phyloP scores from a whole-genome alignment of 2,113 vertebrate genomes.

The Corythornis madagascariensis region DNA sequence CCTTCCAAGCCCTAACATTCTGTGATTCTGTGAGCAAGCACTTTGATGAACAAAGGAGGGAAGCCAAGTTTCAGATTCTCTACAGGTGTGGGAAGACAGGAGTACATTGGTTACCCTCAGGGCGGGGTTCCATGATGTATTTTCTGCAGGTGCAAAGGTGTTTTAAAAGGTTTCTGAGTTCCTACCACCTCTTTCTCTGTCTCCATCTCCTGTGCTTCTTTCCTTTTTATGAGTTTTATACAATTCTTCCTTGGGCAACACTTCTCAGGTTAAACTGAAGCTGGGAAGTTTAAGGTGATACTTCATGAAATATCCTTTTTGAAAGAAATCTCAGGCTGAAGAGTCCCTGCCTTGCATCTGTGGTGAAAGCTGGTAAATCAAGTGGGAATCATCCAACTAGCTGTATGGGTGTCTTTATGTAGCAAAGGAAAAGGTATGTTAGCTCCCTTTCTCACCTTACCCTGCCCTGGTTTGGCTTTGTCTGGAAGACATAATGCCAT shows the following conservation, averaged over 20 bases:
- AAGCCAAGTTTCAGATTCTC: not conserved
- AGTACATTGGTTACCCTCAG: not conserved
- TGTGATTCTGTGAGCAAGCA: not conserved
- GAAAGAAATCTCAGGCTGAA: not conserved
- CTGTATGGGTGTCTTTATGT: not conserved
- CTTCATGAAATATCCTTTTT: not conserved
- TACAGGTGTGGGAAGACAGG: not conserved
- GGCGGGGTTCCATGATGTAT: accelerated
- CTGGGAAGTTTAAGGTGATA: not conserved
- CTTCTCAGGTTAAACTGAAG: not conserved
- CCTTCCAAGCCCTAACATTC: no score
- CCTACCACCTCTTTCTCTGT: accelerated
- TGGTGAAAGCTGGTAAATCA: not conserved
- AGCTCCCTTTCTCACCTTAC: not conserved
- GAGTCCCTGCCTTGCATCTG: not conserved
- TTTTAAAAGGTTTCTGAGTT: not conserved
- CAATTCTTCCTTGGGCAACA: accelerated
- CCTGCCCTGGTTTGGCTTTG: not conserved
- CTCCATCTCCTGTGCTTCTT: accelerated
- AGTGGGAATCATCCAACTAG: not conserved
- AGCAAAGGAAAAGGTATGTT: not conserved
- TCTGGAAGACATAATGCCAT: not conserved
- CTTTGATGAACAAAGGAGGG: not conserved
- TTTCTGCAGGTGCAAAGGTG: not conserved
- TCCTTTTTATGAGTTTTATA: not conserved